These are phyloP conservation scores for Caenorhabditis wallacei DNA, from an alignment of 2,888 invertebrate species.

Conservation along the genomic window DNA sequence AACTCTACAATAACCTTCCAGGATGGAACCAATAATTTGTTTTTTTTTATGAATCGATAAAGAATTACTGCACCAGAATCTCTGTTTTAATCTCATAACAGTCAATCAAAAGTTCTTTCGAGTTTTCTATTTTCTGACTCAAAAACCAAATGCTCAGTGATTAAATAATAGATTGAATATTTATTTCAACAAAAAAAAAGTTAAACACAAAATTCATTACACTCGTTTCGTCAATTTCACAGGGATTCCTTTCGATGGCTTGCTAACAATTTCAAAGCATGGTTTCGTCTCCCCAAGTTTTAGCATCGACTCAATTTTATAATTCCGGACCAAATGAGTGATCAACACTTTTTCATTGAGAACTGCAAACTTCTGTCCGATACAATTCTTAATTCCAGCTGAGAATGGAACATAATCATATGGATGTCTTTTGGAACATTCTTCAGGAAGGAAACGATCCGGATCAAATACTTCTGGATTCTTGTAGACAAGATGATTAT, in stretches of 20 bases:
- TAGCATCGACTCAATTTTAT: slow-evolving; percentile 34
- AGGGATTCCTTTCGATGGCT: slow-evolving; percentile 48
- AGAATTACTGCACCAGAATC: no score
- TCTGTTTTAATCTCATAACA: no score
- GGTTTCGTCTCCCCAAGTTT: neutral
- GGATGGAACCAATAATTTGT: no score
- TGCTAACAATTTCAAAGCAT: slow-evolving; percentile 26
- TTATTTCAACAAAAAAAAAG: no score
- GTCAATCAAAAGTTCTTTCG: no score
- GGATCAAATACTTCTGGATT: slow-evolving; percentile 84
- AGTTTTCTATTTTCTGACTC: no score
- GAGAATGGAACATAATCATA: slow-evolving; percentile 80
- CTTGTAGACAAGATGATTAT: slow-evolving; percentile 40
- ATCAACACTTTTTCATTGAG: slow-evolving; percentile 83
- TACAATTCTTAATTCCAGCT: slow-evolving; percentile 79
- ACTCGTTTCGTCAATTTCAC: slow-evolving; percentile 27
- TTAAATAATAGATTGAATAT: no score
- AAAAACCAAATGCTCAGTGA: no score
- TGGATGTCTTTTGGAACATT: slow-evolving; percentile 72
- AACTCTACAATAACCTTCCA: no score
- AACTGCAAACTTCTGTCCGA: slow-evolving; percentile 84
- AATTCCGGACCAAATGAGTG: slow-evolving; percentile 31
- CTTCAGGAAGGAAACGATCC: slow-evolving; percentile 84
- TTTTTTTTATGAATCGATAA: no score
- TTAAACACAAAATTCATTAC: neutral